phyloP scores from a whole-genome alignment of 2,113 vertebrate species.

The Rhynchopsitta pachyrhyncha region DNA sequence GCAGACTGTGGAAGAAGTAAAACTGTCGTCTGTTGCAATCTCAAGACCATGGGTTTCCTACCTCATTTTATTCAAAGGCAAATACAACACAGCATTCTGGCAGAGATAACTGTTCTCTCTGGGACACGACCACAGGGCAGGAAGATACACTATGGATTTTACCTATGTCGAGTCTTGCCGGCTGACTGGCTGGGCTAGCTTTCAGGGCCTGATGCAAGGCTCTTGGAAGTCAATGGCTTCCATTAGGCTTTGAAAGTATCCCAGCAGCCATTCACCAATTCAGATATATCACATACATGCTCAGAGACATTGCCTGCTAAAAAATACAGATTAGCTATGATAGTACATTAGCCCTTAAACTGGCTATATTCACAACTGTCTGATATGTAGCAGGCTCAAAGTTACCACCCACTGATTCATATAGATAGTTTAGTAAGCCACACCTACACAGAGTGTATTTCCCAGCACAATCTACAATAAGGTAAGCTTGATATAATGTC shows the following conservation, averaged over 20 bases:
- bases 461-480: not conserved
- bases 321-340: slow-evolving; percentile 27
- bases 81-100: not conserved
- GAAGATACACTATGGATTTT: not conserved
- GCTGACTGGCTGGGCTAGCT: not conserved
- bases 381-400: not conserved
- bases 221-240: not conserved
- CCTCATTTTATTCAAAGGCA: not conserved
- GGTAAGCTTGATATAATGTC: not conserved
- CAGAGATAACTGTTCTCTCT: not conserved
- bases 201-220: not conserved
- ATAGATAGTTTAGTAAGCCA: not conserved
- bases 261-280: not conserved
- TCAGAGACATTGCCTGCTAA: not conserved
- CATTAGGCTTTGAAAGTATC: not conserved
- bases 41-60: not conserved
- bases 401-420: not conserved
- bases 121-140: not conserved
- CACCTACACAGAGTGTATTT: not conserved
- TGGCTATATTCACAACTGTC: not conserved
- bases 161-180: not conserved
- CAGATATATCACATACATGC: slow-evolving; percentile 7
- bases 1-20: not conserved
- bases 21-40: not conserved
- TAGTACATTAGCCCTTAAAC: not conserved